Conservation (phyloP, 2,113 vertebrate genomes). For the Donacobius atricapilla region DNA sequence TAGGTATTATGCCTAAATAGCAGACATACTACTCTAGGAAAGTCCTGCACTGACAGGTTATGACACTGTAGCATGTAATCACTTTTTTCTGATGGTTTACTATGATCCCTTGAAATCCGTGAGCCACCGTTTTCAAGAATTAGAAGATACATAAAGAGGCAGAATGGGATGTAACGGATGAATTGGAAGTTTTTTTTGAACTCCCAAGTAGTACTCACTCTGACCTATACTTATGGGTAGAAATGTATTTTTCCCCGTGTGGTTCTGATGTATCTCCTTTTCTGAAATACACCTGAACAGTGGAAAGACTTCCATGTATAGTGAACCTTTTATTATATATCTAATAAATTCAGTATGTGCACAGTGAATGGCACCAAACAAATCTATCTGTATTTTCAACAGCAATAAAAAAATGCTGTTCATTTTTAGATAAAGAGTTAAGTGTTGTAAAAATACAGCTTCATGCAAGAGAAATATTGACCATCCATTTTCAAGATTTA, state of each 20-base stretch:
- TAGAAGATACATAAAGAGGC: background rate
- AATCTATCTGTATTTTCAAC: background rate
- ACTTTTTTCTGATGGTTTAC: background rate
- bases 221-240: background rate
- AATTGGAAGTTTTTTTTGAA: background rate
- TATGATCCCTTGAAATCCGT: background rate
- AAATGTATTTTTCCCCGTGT: background rate
- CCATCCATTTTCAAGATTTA: background rate
- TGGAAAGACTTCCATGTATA: background rate
- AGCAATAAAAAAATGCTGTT: background rate
- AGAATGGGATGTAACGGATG: background rate
- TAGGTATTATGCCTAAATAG: background rate
- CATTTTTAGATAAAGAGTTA: background rate
- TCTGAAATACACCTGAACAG: background rate
- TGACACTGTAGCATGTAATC: background rate
- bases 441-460: background rate
- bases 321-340: background rate
- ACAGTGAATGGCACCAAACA: background rate
- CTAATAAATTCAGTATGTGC: background rate
- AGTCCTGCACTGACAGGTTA: background rate
- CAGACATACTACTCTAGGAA: background rate
- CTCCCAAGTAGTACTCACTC: background rate
- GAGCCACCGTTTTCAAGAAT: background rate
- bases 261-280: background rate
- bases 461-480: background rate